Conservation (phyloP, 2,797 vertebrate genomes). For the Percopsis omiscomaycus region DNA sequence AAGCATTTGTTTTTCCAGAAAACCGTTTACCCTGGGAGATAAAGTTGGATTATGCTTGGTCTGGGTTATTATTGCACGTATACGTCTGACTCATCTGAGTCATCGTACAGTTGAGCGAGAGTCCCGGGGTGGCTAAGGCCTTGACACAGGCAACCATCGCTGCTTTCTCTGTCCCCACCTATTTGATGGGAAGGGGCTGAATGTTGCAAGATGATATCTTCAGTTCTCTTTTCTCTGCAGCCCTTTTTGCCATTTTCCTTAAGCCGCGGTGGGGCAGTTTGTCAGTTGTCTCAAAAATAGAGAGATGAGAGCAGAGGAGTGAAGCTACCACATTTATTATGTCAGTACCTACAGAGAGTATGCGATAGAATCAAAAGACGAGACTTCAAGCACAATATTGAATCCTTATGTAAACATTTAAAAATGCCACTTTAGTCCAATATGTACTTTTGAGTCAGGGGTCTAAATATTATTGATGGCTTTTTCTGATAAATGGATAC, state of each 20-base stretch:
- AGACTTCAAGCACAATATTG: too few relatives aligned
- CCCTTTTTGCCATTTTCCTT: neutral
- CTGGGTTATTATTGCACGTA: constrained; percentile 54
- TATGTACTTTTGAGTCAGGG: too few relatives aligned
- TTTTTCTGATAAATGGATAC: too few relatives aligned
- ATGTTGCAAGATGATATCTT: constrained; percentile 27
- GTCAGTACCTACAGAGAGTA: neutral
- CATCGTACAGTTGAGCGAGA: constrained; percentile 20
- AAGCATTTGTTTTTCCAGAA: constrained; percentile 47
- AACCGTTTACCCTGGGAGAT: constrained; percentile 53
- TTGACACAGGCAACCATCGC: constrained; percentile 35
- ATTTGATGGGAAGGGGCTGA: constrained; percentile 47
- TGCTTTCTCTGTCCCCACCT: constrained; percentile 20
- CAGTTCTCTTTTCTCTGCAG: constrained; percentile 18
- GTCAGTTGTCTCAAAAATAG: neutral
- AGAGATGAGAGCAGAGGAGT: neutral
- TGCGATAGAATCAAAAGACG: too few relatives aligned
- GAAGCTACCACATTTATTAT: neutral
- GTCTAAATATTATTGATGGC: too few relatives aligned
- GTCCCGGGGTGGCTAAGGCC: constrained; percentile 18
- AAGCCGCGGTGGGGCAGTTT: neutral
- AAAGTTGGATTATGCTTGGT: constrained; percentile 50
- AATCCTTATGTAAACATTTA: too few relatives aligned
- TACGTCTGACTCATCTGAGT: constrained; percentile 46
- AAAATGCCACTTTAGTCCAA: too few relatives aligned